Evolutionary conservation across 2,888 invertebrate species (phyloP).

Genomic region (Helleia helle): DNA sequence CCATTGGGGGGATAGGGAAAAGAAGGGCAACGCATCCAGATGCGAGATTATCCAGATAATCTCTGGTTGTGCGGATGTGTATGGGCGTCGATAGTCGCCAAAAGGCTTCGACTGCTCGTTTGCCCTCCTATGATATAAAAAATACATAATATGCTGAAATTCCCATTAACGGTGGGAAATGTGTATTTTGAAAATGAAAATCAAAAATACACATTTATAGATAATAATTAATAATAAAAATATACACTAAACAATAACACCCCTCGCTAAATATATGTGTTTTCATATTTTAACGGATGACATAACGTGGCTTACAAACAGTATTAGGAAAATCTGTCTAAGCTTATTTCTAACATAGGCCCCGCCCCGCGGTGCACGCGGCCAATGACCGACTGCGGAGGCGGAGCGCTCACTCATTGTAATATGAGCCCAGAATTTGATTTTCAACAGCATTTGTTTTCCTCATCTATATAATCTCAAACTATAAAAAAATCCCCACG

Average conservation of each 20-base stretch:
- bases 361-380: conserved; percentile 54
- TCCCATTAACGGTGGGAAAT: too few relatives aligned
- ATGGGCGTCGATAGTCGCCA: too few relatives aligned
- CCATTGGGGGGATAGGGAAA: too few relatives aligned
- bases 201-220: too few relatives aligned
- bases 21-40: too few relatives aligned
- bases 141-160: too few relatives aligned
- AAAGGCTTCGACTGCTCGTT: too few relatives aligned
- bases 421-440: conserved; percentile 47
- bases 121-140: too few relatives aligned
- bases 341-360: conserved; percentile 59
- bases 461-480: not conserved
- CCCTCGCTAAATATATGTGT: not conserved
- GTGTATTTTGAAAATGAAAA: too few relatives aligned
- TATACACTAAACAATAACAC: not conserved
- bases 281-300: not conserved
- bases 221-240: not conserved
- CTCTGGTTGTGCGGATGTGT: too few relatives aligned
- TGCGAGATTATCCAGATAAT: too few relatives aligned
- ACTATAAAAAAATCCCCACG: not conserved
- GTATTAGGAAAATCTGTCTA: conserved; percentile 36
- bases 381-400: conserved; percentile 51
- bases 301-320: not conserved
- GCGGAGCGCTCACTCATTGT: conserved; percentile 42
- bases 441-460: conserved; percentile 16